Evolutionary conservation across 2,888 invertebrate species (phyloP).

Genomic region (Erpobdella octoculata): DNA sequence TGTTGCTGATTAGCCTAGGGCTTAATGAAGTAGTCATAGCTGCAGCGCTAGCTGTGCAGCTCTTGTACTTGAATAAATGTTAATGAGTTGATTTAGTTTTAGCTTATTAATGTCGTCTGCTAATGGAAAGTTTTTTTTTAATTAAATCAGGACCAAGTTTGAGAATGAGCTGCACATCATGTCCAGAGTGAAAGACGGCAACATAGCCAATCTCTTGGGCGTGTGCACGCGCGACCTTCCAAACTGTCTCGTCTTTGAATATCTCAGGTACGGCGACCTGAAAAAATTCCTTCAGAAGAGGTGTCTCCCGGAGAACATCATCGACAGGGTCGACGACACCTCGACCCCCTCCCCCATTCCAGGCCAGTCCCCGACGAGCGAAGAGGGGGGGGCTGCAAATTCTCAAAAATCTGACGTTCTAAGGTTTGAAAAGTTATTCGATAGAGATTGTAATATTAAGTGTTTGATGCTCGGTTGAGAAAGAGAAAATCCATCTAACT

Average conservation of each 20-base stretch:
- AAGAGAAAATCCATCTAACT: no score
- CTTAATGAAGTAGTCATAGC: no score
- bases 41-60: no score
- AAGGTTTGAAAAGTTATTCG: background rate
- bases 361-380: background rate
- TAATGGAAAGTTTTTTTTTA: no score
- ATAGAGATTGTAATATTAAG: no score
- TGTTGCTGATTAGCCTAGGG: no score
- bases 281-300: conserved; percentile 64
- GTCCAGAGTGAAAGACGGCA: conserved; percentile 72
- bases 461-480: no score
- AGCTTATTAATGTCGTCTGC: no score
- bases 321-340: background rate
- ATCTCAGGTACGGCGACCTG: conserved; percentile 76
- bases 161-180: conserved; percentile 75
- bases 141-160: conserved; percentile 51
- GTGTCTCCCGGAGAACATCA: conserved; percentile 45
- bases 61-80: no score
- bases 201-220: conserved; percentile 69
- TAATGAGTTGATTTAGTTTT: background rate
- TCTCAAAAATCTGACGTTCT: background rate
- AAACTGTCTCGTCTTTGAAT: conserved; percentile 78
- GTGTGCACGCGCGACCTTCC: conserved; percentile 74
- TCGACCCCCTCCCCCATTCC: background rate
- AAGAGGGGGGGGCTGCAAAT: background rate